phyloP scores from a whole-genome alignment of 2,888 invertebrate species.

The Drosophila subquinaria region DNA sequence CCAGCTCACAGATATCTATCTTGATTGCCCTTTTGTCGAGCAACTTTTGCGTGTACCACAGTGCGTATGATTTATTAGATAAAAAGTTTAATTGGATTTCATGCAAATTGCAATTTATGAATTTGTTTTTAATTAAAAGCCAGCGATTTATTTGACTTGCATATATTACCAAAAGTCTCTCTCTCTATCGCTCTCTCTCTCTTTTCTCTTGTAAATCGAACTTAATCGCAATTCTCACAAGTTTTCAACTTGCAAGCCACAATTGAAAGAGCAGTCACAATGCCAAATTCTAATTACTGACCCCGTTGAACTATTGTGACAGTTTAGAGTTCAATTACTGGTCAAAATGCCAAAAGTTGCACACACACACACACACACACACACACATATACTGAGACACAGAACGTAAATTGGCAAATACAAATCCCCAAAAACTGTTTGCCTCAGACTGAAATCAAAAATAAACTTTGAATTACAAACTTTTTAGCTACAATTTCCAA shows the following conservation, averaged over 20 bases:
- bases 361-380: constrained; percentile 14
- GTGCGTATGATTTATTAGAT: constrained; percentile 76
- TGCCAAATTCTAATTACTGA: constrained; percentile 65
- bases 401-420: constrained; percentile 37
- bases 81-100: constrained; percentile 77
- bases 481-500: constrained; percentile 79
- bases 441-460: constrained; percentile 55
- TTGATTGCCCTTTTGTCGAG: constrained; percentile 49
- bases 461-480: constrained; percentile 71
- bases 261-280: constrained; percentile 41
- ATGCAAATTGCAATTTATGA: constrained; percentile 65
- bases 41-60: constrained; percentile 17
- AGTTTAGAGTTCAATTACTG: constrained; percentile 70
- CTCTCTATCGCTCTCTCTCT: background rate
- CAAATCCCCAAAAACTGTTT: constrained; percentile 45
- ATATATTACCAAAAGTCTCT: background rate
- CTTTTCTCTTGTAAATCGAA: background rate
- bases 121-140: constrained; percentile 72
- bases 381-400: constrained; percentile 13
- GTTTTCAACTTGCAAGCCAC: constrained; percentile 16
- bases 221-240: constrained; percentile 20
- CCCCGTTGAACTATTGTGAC: constrained; percentile 60
- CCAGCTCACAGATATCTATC: constrained; percentile 54
- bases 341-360: constrained; percentile 61
- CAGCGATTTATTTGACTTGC: constrained; percentile 34